Conservation (phyloP, 2,888 invertebrate species). For the Polymixis flavicincta region DNA sequence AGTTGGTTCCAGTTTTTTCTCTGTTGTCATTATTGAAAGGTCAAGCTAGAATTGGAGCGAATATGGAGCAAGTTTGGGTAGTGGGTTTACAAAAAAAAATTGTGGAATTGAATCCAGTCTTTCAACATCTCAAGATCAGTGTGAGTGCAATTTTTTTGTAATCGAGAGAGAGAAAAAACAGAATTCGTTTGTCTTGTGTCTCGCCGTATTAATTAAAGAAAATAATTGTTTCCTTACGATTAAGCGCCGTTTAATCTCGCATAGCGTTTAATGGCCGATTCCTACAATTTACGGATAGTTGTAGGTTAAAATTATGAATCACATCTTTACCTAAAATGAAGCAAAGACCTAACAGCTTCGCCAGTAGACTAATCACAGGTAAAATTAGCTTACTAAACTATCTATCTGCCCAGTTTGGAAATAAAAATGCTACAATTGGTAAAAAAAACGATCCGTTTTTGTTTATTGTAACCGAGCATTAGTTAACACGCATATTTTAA, state of each 20-base stretch:
- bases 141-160: slow-evolving; percentile 61
- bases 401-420: too few species aligned
- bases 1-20: slow-evolving; percentile 61
- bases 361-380: too few species aligned
- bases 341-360: too few species aligned
- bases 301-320: too few species aligned
- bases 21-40: slow-evolving; percentile 67
- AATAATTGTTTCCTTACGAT: slow-evolving; percentile 34
- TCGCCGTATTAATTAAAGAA: slow-evolving; percentile 37
- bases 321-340: too few species aligned
- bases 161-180: slow-evolving; percentile 44
- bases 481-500: neutral
- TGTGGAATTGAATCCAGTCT: slow-evolving; percentile 65
- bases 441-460: too few species aligned
- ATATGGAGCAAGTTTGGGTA: slow-evolving; percentile 70
- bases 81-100: slow-evolving; percentile 57
- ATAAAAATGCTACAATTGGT: too few species aligned
- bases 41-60: slow-evolving; percentile 69
- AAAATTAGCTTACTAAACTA: too few species aligned
- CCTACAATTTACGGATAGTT: too few species aligned
- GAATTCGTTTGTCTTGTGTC: slow-evolving; percentile 32
- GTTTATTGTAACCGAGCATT: too few species aligned
- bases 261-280: too few species aligned
- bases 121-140: slow-evolving; percentile 62
- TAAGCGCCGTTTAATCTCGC: slow-evolving; percentile 28